Evolutionary conservation across 2,888 invertebrate genomes (phyloP), one percentile per base, ranked within the genome.

Genomic region (Lacanobia wlatinum): DNA sequence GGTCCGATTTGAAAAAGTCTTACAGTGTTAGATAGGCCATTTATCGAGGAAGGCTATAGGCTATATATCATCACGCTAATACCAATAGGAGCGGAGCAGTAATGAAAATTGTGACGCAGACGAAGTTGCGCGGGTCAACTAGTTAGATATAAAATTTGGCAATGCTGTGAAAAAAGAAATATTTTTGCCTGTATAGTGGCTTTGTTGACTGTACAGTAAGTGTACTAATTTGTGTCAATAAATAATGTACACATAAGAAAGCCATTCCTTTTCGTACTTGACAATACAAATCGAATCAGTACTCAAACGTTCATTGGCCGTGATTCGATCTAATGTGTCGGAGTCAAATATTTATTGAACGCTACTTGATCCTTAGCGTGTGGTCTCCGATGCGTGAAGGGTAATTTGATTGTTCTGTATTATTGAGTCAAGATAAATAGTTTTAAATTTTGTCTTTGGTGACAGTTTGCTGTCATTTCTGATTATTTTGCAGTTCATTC

Each of bases 321-420:
- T 43, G 50, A 78, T 78, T 76, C 40, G 66, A 79, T 77, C 38
- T 16, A 71, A 61, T 53, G 53, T 58, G 38, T 56, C 52, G 40
- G 66, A 69, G 59, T 73, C 60, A 71, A 71, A 72, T 70, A 74
- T 68, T 76, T 58, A 71, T 75, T 65, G 64, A 58, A 56, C 52
- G 40, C 43, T 53, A 79, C 52, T 79, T 76, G 82, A 78, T 81
- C 40, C 63, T 66, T 63, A 16, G 52, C 21, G 55, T 52, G 63
- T 56, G 82, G 52, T 34, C 56, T 52, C 5, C 9, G 21, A n/a
- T 34, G 43, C 59, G 16, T 56, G 34, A 16, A 61, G 66, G 66
- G 71, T 66, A 67, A 66, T 60, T 76, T n/a, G 1, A 63, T 70
- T 50, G 43, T 38, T 62, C 50, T 58, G 2, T 46, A 21, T n/a